phyloP scores from a whole-genome alignment of 2,113 vertebrate genomes.

The Xenopus borealis region DNA sequence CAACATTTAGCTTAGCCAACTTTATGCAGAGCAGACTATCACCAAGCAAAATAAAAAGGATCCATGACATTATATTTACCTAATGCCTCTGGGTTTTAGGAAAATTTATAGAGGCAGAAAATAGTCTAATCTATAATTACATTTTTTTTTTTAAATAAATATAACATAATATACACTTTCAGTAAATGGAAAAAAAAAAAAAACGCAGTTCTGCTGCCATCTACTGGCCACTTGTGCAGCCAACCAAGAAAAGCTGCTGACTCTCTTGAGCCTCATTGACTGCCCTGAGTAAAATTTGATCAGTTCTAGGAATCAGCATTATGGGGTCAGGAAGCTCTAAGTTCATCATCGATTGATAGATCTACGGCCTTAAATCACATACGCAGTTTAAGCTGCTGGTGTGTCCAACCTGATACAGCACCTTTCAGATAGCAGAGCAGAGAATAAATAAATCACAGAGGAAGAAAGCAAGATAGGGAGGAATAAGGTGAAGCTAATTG shows the following conservation, averaged over 20 bases:
- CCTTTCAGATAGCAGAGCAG: slow-evolving; percentile 9
- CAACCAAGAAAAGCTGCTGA: too few species aligned
- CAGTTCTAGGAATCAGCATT: slow-evolving; percentile 25
- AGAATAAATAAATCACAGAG: too few species aligned
- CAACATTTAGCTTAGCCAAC: slow-evolving; percentile 17
- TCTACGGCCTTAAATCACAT: slow-evolving; percentile 28
- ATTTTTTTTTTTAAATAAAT: too few species aligned
- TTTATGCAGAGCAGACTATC: background rate
- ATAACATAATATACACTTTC: background rate
- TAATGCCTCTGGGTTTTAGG: slow-evolving; percentile 5
- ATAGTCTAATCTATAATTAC: slow-evolving; percentile 17
- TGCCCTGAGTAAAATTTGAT: slow-evolving; percentile 20
- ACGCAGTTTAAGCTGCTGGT: slow-evolving; percentile 16
- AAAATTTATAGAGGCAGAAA: slow-evolving; percentile 3
- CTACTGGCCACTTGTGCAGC: background rate
- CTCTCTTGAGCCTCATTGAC: background rate
- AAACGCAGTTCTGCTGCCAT: slow-evolving; percentile 20
- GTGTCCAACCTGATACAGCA: slow-evolving; percentile 30
- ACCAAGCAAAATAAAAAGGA: slow-evolving; percentile 13
- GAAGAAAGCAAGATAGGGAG: too few species aligned
- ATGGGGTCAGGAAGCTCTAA: slow-evolving; percentile 32
- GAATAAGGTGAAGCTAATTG: too few species aligned
- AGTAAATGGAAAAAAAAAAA: background rate
- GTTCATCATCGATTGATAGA: slow-evolving; percentile 35
- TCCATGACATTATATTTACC: slow-evolving; percentile 21